Base-by-base conservation (phyloP, 92 coral and sea anemone species). In the Anthopleura xanthogrammica region DNA sequence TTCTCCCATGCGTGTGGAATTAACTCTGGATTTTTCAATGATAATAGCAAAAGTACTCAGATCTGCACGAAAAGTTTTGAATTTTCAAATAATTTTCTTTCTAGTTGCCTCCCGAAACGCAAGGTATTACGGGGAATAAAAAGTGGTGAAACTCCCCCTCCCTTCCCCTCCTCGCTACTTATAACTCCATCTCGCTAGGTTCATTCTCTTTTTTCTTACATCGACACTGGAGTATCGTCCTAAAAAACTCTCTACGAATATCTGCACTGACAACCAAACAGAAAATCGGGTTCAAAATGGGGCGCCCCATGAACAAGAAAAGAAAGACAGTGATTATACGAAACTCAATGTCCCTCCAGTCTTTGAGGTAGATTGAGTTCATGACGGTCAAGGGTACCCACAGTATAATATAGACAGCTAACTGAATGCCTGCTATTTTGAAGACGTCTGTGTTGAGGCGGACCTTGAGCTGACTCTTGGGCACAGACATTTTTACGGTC, bases 321-420 rank as follows among this genome's bases (percentile, higher is more conserved):
- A 85, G 22, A 52, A 85, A 85, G 12, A 66, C 8, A 0, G 72
- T 64, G 50, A 56, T 79, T n/a, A 41, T 79, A 16, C 71, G 29
- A 40, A 60, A 71, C 50, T 85, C 83, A 50, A 85, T 43, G 16
- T 41, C 54, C 4, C 81, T 43, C 78, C 75, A 66, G 66, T 79
- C 81, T 54, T 85, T 39, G 24, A 52, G 88, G 50, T 78, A 79
- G 73, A 52, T 16, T 2, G 80, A 36, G 56, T 78, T 82, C 81
- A 85, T 68, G 68, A 85, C 83, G 6, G 88, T 85, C 78, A 85
- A 76, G 72, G 88, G 78, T 70, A 85, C 54, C 88, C 88, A 85
- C 68, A 78, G 83, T 56, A 85, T 2, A 5, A 85, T 12, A 40
- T 85, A 85, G 41, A 85, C 78, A 23, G 55, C 12, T 20, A 85